Conservation (phyloP, 2,888 invertebrate genomes). For the Zygaena filipendulae region DNA sequence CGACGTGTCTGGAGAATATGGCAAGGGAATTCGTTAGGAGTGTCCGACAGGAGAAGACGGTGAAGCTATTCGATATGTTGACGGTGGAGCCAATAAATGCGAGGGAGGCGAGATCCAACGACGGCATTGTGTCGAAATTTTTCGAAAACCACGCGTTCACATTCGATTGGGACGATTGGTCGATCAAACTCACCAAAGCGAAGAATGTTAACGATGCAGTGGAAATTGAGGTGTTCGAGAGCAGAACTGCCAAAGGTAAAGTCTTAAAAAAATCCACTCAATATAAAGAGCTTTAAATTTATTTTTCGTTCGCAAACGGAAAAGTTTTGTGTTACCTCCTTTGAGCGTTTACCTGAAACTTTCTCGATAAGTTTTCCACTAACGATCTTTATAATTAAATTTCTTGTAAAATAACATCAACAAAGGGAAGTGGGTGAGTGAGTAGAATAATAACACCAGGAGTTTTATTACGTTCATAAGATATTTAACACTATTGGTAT, state of each 20-base stretch:
- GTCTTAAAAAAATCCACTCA: too few species aligned
- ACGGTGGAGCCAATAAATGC: constrained; percentile 62
- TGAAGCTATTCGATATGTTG: constrained; percentile 62
- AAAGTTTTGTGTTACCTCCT: too few species aligned
- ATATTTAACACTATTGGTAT: too few species aligned
- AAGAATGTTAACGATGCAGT: constrained; percentile 53
- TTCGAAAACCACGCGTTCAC: constrained; percentile 63
- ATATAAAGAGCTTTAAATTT: too few species aligned
- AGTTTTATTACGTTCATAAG: too few species aligned
- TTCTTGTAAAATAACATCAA: too few species aligned
- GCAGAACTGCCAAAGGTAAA: constrained; percentile 55
- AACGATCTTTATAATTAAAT: too few species aligned
- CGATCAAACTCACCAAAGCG: constrained; percentile 58
- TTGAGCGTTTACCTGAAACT: too few species aligned
- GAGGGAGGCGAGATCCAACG: constrained; percentile 43
- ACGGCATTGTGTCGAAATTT: constrained; percentile 45
- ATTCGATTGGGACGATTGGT: constrained; percentile 64
- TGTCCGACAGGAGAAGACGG: constrained; percentile 59
- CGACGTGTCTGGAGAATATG: constrained; percentile 66
- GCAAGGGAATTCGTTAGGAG: constrained; percentile 59
- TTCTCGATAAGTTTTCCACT: too few species aligned
- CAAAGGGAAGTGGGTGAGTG: too few species aligned
- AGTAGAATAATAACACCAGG: too few species aligned
- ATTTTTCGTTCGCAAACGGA: too few species aligned
- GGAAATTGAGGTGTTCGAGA: constrained; percentile 53